phyloP scores from a whole-genome alignment of 2,888 invertebrate species.

The Ceratothoa steindachneri region DNA sequence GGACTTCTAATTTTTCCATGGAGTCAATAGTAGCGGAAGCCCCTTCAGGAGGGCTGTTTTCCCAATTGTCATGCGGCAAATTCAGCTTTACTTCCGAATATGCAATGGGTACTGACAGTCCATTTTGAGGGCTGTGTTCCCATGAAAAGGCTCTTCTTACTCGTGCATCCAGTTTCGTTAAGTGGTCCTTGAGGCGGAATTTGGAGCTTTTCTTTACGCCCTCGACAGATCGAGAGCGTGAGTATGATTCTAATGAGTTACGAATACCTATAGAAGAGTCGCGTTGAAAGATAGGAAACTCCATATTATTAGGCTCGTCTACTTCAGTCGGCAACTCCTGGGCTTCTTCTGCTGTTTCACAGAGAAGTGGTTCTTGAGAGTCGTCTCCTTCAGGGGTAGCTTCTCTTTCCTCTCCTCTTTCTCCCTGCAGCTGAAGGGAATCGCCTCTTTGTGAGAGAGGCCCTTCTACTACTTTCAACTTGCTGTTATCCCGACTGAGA shows the following conservation, averaged over 20 bases:
- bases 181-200: constrained; percentile 27
- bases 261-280: not conserved
- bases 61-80: not conserved
- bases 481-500: not conserved
- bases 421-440: not conserved
- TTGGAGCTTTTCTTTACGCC: constrained; percentile 8
- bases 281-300: not conserved
- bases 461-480: not conserved
- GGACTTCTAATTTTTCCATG: not conserved
- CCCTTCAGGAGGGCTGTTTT: not conserved
- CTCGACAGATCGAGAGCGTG: not conserved
- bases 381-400: constrained; percentile 3
- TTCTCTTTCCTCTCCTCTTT: not conserved
- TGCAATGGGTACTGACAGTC: not conserved
- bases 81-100: not conserved
- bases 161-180: constrained; percentile 36
- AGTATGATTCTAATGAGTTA: not conserved
- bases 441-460: not conserved
- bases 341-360: constrained; percentile 13
- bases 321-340: not conserved
- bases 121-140: constrained; percentile 15
- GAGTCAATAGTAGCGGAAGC: not conserved
- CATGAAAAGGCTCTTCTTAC: constrained; percentile 37
- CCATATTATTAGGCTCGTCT: not conserved
- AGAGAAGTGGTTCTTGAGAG: constrained; percentile 12